Evolutionary conservation across 2,888 invertebrate species (phyloP).

Genomic region (Patella pellucida): DNA sequence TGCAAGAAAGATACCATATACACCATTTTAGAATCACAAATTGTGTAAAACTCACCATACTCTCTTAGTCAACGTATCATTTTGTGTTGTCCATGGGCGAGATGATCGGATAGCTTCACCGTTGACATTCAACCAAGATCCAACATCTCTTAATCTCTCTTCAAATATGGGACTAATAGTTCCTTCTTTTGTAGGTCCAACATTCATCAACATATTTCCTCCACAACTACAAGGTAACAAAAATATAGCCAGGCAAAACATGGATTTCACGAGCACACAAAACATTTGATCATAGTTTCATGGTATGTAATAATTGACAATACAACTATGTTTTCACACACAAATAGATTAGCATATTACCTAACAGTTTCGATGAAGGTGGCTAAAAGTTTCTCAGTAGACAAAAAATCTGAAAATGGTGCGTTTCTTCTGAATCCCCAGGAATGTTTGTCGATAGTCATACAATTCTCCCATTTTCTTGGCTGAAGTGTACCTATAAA

Average conservation of each 20-base stretch:
- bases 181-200: constrained; percentile 1
- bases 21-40: too few species aligned
- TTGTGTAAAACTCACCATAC: not conserved
- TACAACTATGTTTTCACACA: not conserved
- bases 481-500: constrained; percentile 55
- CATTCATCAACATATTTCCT: constrained; percentile 6
- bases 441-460: constrained; percentile 89
- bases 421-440: constrained; percentile 73
- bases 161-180: not conserved
- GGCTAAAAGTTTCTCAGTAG: constrained; percentile 75
- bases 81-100: not conserved
- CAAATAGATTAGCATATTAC: constrained; percentile 41
- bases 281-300: too few species aligned
- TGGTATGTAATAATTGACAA: not conserved
- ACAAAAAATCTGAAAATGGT: constrained; percentile 56
- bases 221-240: not conserved
- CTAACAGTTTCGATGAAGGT: constrained; percentile 67
- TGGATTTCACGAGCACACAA: not conserved
- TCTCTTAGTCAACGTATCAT: not conserved
- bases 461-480: constrained; percentile 97
- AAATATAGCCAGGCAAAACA: not conserved
- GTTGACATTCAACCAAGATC: not conserved
- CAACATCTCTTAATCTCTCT: not conserved
- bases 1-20: too few species aligned
- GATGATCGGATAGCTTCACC: not conserved